These are phyloP conservation scores for Xenopus tropicalis DNA, from an alignment of 2,113 vertebrate genomes.

Conservation along the genomic window UCB_Xtro_10.0 CM004447.2:9339001-9339500, in stretches of 20 bases:
- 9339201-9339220: not conserved
- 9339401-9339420: no score
- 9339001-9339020: slow-evolving; percentile 1
- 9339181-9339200: slow-evolving; percentile 17
- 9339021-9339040: not conserved
- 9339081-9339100: slow-evolving; percentile 16
- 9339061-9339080: slow-evolving; percentile 26
- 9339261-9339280: not conserved
- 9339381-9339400: no score
- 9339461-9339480: no score
- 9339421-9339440: no score
- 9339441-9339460: no score
- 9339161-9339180: slow-evolving; percentile 1
- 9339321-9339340: no score
- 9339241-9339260: slow-evolving; percentile 18
- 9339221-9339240: not conserved
- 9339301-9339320: not conserved
- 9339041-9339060: slow-evolving; percentile 23
- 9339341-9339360: no score
- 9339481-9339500: no score
- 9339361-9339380: no score
- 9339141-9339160: slow-evolving; percentile 3
- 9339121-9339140: slow-evolving; percentile 4
- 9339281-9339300: slow-evolving; percentile 11
- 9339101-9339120: not conserved